These are phyloP conservation scores for Poeciliopsis prolifica DNA, from an alignment of 2,113 vertebrate genomes.

Conservation along the genomic window DNA sequence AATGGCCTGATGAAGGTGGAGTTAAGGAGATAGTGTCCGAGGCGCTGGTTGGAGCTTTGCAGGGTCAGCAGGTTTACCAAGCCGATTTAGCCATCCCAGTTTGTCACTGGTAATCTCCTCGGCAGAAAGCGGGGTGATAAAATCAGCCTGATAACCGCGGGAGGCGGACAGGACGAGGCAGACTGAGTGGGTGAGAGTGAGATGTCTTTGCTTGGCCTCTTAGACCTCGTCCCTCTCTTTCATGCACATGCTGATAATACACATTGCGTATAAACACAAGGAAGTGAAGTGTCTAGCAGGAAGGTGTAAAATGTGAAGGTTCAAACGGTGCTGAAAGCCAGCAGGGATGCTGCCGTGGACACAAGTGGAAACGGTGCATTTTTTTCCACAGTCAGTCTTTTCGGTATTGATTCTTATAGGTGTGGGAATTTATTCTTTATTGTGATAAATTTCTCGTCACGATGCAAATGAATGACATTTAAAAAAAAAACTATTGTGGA, in stretches of 20 bases:
- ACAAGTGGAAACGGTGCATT: constrained; percentile 7
- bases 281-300: background rate
- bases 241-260: constrained; percentile 38
- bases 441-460: too few species aligned
- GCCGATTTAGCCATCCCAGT: constrained; percentile 75
- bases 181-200: constrained; percentile 50
- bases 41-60: constrained; percentile 20
- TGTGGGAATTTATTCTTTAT: too few species aligned
- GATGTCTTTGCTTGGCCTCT: constrained; percentile 17
- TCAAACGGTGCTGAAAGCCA: constrained; percentile 17
- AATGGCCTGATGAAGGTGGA: constrained; percentile 53
- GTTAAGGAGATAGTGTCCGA: constrained; percentile 53
- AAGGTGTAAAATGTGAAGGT: constrained; percentile 3
- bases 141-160: constrained; percentile 59
- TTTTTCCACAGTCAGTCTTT: background rate
- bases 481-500: too few species aligned
- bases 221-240: constrained; percentile 28
- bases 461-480: too few species aligned
- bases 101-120: constrained; percentile 77
- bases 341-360: background rate
- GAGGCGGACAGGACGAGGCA: constrained; percentile 45
- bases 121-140: constrained; percentile 63
- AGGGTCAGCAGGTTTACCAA: constrained; percentile 74
- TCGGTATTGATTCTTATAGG: background rate
- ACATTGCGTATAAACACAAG: constrained; percentile 8